Percentiles rank a stretch among this genome's conserved stretches.
These are phyloP conservation scores for Hemicrepidius hirtus DNA, from an alignment of 2,888 invertebrate genomes.

Conservation along the genomic window DNA sequence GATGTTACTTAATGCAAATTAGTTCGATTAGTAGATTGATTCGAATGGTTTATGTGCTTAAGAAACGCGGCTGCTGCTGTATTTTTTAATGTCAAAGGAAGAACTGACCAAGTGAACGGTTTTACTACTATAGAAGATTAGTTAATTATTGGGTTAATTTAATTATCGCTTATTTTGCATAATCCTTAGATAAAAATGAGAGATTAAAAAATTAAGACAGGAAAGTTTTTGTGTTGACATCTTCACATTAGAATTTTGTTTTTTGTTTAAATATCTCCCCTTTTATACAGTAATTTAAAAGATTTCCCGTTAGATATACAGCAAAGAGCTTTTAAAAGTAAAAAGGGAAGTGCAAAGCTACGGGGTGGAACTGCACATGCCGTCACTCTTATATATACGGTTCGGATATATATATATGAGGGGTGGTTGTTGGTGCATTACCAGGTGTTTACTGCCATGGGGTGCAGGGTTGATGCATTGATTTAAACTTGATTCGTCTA, in stretches of 20 bases:
- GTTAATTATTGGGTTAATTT: constrained; percentile 15
- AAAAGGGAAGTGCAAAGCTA: constrained; percentile 10
- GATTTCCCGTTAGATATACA: background rate
- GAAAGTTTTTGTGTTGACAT: background rate
- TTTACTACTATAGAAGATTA: constrained; percentile 10
- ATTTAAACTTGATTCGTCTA: constrained; percentile 54
- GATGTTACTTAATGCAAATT: constrained; percentile 17
- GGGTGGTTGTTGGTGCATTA: constrained; percentile 54
- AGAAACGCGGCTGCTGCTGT: constrained; percentile 2
- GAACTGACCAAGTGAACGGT: constrained; percentile 7
- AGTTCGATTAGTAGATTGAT: constrained; percentile 24
- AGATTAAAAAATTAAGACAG: background rate
- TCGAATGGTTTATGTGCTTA: constrained; percentile 22
- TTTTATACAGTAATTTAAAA: no score
- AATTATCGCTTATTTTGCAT: constrained; percentile 21
- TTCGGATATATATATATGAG: constrained; percentile 33
- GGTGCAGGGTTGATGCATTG: constrained; percentile 51
- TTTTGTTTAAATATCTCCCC: no score
- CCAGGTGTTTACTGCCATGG: constrained; percentile 52
- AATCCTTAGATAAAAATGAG: background rate
- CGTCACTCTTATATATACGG: constrained; percentile 18
- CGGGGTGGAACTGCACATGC: constrained; percentile 45
- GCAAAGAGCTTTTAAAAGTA: background rate
- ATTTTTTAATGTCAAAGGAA: constrained; percentile 9
- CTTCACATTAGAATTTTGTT: no score